Evolutionary conservation across 2,113 vertebrate genomes (phyloP).

Genomic region (Riparia riparia): DNA sequence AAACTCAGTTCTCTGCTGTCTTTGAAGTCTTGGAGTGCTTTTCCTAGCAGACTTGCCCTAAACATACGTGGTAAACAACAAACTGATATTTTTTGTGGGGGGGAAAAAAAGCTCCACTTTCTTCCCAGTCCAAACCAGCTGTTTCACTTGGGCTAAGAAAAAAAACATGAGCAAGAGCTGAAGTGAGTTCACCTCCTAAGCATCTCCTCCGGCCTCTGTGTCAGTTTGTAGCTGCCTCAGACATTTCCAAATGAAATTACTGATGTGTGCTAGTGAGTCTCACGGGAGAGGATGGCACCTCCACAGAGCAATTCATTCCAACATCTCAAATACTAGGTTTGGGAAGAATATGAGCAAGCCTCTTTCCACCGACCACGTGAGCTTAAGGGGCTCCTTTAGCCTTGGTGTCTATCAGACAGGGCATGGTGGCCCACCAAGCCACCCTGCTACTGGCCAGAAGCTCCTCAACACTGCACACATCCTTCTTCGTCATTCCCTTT

Average conservation of each 20-base stretch:
- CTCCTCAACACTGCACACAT: background rate
- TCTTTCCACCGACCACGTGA: accelerated
- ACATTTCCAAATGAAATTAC: background rate
- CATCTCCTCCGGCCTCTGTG: background rate
- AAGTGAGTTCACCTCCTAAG: conserved; percentile 8
- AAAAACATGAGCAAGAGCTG: background rate
- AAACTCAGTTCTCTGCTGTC: background rate
- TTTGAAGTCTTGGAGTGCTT: background rate
- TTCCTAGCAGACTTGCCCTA: background rate
- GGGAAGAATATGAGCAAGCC: background rate
- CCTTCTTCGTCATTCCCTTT: background rate
- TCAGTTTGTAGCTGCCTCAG: background rate
- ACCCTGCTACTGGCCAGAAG: background rate
- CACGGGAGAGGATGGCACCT: background rate
- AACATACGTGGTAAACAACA: background rate
- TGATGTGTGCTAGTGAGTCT: background rate
- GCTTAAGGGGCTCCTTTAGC: background rate
- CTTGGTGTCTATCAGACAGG: background rate
- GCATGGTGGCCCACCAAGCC: background rate
- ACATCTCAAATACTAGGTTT: background rate
- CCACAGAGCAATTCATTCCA: background rate
- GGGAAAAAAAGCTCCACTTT: background rate
- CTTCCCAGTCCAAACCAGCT: background rate
- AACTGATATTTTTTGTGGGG: background rate
- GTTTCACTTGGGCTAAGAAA: conserved; percentile 1